Evolutionary conservation across 2,797 vertebrate genomes (phyloP), one percentile per base, ranked within the genome.

Genomic region (Yasuhikotakia modesta): DNA sequence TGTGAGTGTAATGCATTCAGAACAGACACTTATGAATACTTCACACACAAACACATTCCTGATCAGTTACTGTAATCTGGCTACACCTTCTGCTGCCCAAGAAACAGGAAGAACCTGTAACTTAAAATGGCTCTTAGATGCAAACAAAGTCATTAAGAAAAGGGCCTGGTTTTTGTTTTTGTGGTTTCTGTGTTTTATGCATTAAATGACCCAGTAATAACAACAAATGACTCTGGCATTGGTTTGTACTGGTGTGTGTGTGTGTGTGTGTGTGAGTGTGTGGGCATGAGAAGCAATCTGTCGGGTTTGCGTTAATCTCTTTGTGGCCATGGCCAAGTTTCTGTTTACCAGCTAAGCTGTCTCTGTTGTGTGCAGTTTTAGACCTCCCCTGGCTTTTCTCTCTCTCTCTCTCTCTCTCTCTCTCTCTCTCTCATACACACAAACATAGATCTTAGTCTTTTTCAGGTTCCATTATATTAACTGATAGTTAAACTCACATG

Each of bases 241-340:
- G 66, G 30, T 66, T 32, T 84, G 70, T 70, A n/a, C 53, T 69
- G 22, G 57, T 79, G 82, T 67, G 5, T 73, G 52, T 39, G 55
- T 48, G 52, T 27, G 55, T 79, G 83, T 68, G 5, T 73, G 50
- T 24, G 55, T 79, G 83, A 67, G 5, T 73, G 52, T 39, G 55
- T 50, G 50, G 17, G 55, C 67, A 53, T 65, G 78, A 32, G 39
- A 55, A 69, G 21, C 19, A 5, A 75, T 58, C 76, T 57, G 57
- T 58, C 57, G 79, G 87, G 89, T 89, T 90, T 92, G 86, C 84
- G 70, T 79, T 89, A 91, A 92, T 91, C 90, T 86, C 75, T 83
- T 79, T 60, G 71, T 68, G 24, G 70, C 71, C 83, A 67, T 80
- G 86, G 91, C 91, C 93, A 92, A 90, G 92, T 94, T 92, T 94